phyloP scores from a whole-genome alignment of 92 coral and sea anemone species.

The Isaurus tuberculatus region DNA sequence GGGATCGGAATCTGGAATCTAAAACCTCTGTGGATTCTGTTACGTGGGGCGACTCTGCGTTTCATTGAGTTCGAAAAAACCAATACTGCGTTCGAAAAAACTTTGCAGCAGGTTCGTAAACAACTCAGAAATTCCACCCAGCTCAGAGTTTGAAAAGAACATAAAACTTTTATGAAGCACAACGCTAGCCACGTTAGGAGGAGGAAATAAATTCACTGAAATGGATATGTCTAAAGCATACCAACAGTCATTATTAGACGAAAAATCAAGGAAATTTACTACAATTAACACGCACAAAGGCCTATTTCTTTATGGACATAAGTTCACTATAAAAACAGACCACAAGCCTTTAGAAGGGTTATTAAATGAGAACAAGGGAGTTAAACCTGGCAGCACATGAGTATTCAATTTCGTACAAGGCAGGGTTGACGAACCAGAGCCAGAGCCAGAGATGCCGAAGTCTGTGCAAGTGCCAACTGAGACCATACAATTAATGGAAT shows the following conservation, averaged over 20 bases:
- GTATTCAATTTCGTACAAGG: constrained; percentile 60
- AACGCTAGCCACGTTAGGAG: constrained; percentile 29
- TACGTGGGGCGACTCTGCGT: no score
- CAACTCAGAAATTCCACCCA: no score
- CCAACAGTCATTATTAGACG: constrained; percentile 26
- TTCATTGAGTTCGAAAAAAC: no score
- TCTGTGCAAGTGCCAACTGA: constrained; percentile 48
- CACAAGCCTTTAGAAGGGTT: constrained; percentile 60
- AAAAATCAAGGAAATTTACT: constrained; percentile 35
- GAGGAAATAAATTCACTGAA: constrained; percentile 47
- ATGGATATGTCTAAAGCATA: constrained; percentile 45
- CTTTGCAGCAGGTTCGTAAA: no score
- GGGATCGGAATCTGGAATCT: no score
- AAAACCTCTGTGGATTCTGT: no score
- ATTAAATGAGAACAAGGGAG: constrained; percentile 56
- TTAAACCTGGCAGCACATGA: constrained; percentile 63
- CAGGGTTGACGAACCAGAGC: constrained; percentile 62
- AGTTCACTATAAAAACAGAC: constrained; percentile 54
- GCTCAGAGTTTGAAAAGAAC: no score
- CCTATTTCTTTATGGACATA: constrained; percentile 53
- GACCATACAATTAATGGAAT: constrained; percentile 60
- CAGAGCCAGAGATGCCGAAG: constrained; percentile 58
- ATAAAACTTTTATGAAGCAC: no score
- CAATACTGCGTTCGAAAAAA: no score
- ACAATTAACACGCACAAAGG: constrained; percentile 44